Evolutionary conservation across 2,113 vertebrate genomes (phyloP).

Genomic region (Sphyrna mokarran): DNA sequence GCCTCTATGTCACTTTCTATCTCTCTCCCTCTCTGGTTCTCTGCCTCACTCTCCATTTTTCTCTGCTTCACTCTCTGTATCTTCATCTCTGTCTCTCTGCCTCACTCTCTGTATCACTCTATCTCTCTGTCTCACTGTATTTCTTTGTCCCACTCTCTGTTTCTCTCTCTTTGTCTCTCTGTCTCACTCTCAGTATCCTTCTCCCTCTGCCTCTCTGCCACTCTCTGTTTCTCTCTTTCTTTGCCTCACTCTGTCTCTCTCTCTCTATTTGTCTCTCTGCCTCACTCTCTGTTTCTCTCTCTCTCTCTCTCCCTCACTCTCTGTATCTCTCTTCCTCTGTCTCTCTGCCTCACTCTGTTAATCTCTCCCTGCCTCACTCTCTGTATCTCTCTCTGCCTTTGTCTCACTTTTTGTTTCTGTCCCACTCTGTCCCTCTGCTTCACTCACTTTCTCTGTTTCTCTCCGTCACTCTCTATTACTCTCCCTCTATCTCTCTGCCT

Average conservation of each 20-base stretch:
- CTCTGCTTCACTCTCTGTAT: neutral
- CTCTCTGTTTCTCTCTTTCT: neutral
- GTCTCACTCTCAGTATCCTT: neutral
- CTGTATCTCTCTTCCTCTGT: no score
- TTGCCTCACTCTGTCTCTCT: neutral
- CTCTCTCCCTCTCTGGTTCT: neutral
- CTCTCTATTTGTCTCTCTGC: neutral
- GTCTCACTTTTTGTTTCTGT: neutral
- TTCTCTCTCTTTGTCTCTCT: neutral
- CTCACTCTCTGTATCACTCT: neutral
- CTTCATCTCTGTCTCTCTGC: neutral
- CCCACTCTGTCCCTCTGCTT: no score
- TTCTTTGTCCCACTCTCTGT: neutral
- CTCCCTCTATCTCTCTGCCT: neutral
- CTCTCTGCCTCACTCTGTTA: no score
- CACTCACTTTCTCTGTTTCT: neutral
- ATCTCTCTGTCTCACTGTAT: neutral
- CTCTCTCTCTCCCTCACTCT: neutral
- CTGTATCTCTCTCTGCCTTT: neutral
- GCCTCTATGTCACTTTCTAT: neutral
- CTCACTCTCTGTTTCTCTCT: neutral
- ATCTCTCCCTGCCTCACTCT: no score
- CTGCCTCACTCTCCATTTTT: neutral
- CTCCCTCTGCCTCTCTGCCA: neutral
- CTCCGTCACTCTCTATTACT: neutral